Evolutionary conservation across 1,140 invertebrate species (phyloP).

Genomic region (Drosophila bipectinata): DNA sequence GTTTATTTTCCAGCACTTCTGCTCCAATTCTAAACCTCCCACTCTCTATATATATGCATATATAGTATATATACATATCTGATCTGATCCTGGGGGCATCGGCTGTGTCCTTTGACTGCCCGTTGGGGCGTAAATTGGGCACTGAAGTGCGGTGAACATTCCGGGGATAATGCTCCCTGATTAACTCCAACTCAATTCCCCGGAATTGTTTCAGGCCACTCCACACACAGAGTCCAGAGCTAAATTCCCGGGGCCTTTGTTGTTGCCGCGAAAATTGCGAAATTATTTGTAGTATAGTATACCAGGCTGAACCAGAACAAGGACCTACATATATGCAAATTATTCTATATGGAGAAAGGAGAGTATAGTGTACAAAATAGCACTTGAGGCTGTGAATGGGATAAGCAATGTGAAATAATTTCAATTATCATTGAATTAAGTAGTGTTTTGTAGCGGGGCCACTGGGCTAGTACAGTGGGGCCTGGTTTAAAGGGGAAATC

Average conservation of each 20-base stretch:
- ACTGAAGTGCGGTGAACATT: slow-evolving; percentile 48
- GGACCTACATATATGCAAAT: not conserved
- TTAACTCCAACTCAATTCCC: slow-evolving; percentile 4
- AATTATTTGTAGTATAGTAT: too few relatives aligned
- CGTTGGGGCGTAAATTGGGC: slow-evolving; percentile 43
- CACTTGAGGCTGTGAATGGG: not conserved
- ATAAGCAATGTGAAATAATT: not conserved
- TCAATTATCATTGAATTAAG: not conserved
- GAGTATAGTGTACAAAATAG: not conserved
- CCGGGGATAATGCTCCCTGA: slow-evolving; percentile 5
- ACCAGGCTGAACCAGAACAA: not conserved
- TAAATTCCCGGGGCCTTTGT: not conserved
- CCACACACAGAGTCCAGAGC: not conserved
- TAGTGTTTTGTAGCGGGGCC: not conserved
- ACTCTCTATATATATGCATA: too few relatives aligned
- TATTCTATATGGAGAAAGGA: not conserved
- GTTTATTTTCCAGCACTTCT: too few relatives aligned
- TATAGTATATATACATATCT: too few relatives aligned
- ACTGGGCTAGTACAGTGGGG: too few relatives aligned
- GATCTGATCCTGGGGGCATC: not conserved
- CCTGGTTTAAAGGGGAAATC: too few relatives aligned
- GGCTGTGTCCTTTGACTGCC: slow-evolving; percentile 25
- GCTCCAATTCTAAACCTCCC: too few relatives aligned
- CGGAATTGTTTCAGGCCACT: not conserved
- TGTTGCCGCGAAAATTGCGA: not conserved